A percentile compares a stretch with the other conserved stretches of the same genome.
Evolutionary conservation across 2,888 invertebrate species (phyloP).

Genomic region (Apotomis capreana): DNA sequence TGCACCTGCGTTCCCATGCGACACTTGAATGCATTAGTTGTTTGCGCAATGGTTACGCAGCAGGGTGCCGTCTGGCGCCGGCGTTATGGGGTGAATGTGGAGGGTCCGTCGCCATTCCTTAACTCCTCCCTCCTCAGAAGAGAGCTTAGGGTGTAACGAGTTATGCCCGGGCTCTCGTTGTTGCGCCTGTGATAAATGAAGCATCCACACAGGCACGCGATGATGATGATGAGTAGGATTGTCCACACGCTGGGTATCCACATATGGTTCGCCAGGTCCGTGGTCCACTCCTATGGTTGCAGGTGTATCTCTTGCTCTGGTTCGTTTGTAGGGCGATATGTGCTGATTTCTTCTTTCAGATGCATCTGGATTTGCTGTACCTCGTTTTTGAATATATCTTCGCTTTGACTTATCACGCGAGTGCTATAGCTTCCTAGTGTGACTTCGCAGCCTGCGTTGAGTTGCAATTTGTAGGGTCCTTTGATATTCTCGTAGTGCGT

Average conservation of each 20-base stretch:
- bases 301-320: background rate
- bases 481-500: conserved; percentile 1
- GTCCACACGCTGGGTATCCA: conserved; percentile 7
- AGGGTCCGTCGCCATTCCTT: background rate
- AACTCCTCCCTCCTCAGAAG: conserved; percentile 3
- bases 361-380: conserved; percentile 3
- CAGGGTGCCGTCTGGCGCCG: too few species aligned
- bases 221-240: background rate
- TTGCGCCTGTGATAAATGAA: conserved; percentile 2
- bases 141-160: conserved; percentile 10
- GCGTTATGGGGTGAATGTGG: too few species aligned
- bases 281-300: background rate
- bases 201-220: conserved; percentile 4
- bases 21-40: too few species aligned
- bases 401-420: background rate
- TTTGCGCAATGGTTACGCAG: too few species aligned
- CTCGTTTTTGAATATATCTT: background rate
- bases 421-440: background rate
- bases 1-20: too few species aligned
- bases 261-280: background rate
- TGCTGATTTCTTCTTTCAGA: background rate
- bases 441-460: background rate
- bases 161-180: conserved; percentile 14
- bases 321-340: background rate
- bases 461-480: background rate